These are phyloP conservation scores for Leptinotarsa defecta DNA, from an alignment of 1,140 invertebrate genomes.

Conservation along the genomic window DNA sequence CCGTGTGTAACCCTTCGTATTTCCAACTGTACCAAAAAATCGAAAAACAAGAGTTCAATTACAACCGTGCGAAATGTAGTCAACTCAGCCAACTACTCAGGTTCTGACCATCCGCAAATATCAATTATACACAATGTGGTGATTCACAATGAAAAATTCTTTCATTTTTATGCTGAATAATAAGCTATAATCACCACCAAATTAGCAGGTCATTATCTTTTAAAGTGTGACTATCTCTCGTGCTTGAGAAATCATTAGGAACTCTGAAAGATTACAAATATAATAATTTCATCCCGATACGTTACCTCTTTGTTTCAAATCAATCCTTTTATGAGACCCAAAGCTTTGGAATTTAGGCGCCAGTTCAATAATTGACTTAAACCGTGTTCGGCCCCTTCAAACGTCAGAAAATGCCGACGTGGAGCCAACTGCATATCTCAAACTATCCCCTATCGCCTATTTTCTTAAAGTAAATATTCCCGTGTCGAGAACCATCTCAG, in stretches of 20 bases:
- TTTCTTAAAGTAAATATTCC: slow-evolving; percentile 12
- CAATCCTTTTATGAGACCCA: slow-evolving; percentile 15
- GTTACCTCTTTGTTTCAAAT: slow-evolving; percentile 10
- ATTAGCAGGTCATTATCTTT: neutral
- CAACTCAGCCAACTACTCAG: too few relatives aligned
- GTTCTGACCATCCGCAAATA: too few relatives aligned
- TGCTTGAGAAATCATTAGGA: neutral
- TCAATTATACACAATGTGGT: too few relatives aligned
- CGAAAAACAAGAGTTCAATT: too few relatives aligned
- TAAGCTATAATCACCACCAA: too few relatives aligned
- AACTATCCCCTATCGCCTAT: neutral
- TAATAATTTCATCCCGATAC: neutral
- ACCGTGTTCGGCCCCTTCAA: neutral
- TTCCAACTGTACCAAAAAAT: too few relatives aligned
- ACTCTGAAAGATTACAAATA: neutral
- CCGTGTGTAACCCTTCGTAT: too few relatives aligned
- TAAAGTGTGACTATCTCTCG: neutral
- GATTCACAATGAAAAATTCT: too few relatives aligned
- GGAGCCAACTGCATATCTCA: neutral
- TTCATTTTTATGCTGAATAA: neutral
- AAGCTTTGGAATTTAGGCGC: slow-evolving; percentile 37
- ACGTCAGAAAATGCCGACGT: slow-evolving; percentile 9
- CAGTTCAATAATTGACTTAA: slow-evolving; percentile 35
- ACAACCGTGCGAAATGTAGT: too few relatives aligned
- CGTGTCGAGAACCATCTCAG: neutral